These are phyloP conservation scores for Dicentrarchus labrax DNA, from an alignment of 2,113 vertebrate species.

Conservation along the genomic window DNA sequence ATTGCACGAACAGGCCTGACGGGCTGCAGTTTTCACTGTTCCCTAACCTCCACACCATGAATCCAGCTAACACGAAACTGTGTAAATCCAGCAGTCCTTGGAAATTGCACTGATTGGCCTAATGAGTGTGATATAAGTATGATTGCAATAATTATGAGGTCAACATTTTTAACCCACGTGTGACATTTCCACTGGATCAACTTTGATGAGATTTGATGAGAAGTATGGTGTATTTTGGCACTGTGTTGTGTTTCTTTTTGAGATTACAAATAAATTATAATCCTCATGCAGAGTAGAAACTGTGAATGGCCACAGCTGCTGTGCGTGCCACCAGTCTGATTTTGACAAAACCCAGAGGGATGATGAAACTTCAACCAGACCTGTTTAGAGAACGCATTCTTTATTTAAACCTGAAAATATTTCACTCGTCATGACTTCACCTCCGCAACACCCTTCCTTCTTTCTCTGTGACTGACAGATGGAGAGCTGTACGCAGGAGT, in stretches of 20 bases:
- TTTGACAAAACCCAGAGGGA: constrained; percentile 15
- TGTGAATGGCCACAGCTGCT: constrained; percentile 8
- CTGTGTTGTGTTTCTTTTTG: background rate
- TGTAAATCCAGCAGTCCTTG: constrained; percentile 36
- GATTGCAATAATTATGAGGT: constrained; percentile 26
- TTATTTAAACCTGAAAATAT: constrained; percentile 25
- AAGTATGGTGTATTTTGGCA: constrained; percentile 24
- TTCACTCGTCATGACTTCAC: constrained; percentile 48
- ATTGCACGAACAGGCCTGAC: background rate
- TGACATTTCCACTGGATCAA: constrained; percentile 3
- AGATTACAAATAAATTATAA: background rate
- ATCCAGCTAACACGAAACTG: constrained; percentile 27
- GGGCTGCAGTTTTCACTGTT: background rate
- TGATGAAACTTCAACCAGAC: constrained; percentile 29
- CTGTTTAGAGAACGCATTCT: background rate
- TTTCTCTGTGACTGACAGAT: constrained; percentile 85
- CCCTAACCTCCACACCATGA: background rate
- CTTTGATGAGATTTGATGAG: background rate
- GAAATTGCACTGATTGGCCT: constrained; percentile 42
- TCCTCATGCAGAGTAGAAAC: background rate
- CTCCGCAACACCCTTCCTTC: constrained; percentile 14
- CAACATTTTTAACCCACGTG: constrained; percentile 26
- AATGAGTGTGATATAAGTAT: constrained; percentile 23
- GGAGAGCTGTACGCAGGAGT: constrained; percentile 97
- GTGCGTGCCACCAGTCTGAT: constrained; percentile 2